Base-by-base conservation (phyloP, 2,113 vertebrate genomes). In the Ammodytes dubius region DNA sequence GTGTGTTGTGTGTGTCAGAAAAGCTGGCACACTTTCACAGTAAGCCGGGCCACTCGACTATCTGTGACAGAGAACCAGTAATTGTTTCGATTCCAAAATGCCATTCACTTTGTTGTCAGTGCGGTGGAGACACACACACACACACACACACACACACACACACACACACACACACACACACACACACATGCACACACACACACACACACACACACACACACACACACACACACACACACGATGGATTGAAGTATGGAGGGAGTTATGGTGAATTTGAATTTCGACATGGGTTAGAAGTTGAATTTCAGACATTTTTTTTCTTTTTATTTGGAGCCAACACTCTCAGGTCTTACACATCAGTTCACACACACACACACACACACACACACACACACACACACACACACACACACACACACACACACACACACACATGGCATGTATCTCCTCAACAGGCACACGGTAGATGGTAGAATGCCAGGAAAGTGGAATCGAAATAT, bases 11-110 rank as follows among this genome's bases (percentile, higher is more conserved):
- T 27, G 27, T 27, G 27, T 88, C 69, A 89, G 78, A 88, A 88
- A 89, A 77, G 47, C 82, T 88, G 91, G 86, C 87, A 84, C 49
- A 73, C 82, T 68, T 88, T 89, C 87, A 91, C 64, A 89, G 82
- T 65, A 82, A 43, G 27, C 54, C 1, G 57, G 82, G 71, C 72
- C 76, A 71, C 90, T 87, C 71, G 11, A 79, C 75, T 70, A 74
- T 80, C 89, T 81, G 79, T 83, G 86, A 89, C 83, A 74, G 81
- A 82, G 78, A 65, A 60, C 10, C 12, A 0, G 74, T 89, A 89
- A 92, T 90, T 90, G 87, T 92, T 88, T 90, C 53, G 67, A 83
- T 64, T 90, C 83, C 74, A 79, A 79, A 77, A 87, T 63, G 66
- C 89, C 81, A 78, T 86, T 82, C 72, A 84, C 84, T 88, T 90